phyloP scores from a whole-genome alignment of 2,797 vertebrate species.

The Molossus molossus region DNA sequence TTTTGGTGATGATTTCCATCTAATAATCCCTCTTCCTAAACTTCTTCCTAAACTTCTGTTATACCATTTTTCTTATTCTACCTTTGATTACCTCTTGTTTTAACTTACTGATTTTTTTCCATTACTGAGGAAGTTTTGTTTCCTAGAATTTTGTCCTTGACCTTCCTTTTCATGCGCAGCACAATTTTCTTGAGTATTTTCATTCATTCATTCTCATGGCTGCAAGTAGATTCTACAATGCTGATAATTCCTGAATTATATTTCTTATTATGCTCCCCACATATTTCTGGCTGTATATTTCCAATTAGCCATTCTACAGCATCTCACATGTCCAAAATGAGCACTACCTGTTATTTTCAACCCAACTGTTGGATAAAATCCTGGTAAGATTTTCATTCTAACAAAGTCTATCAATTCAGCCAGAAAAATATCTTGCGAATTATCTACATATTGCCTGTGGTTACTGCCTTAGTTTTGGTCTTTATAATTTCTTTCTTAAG shows the following conservation, averaged over 20 bases:
- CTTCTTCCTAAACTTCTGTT: neutral
- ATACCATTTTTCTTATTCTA: neutral
- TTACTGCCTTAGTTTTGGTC: neutral
- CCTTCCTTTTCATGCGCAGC: conserved; percentile 15
- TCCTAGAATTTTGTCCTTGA: conserved; percentile 29
- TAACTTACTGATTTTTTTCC: neutral
- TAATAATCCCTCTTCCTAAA: neutral
- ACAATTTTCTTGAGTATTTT: conserved; percentile 13
- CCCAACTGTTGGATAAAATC: neutral
- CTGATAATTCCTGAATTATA: conserved; percentile 19
- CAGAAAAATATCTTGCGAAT: conserved; percentile 20
- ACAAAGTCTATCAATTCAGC: neutral
- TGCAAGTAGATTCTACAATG: neutral
- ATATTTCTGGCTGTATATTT: conserved; percentile 3
- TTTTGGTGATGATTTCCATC: neutral
- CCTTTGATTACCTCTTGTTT: neutral
- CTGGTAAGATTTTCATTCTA: neutral
- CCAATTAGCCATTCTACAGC: neutral
- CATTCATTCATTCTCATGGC: neutral
- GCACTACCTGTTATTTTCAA: neutral
- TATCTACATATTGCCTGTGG: neutral
- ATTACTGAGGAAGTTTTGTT: conserved; percentile 3
- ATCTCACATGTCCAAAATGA: conserved; percentile 21
- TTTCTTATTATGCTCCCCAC: neutral
- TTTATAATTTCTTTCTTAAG: conserved; percentile 38